Conservation (phyloP, 2,888 invertebrate species). For the Onchidella celtica region DNA sequence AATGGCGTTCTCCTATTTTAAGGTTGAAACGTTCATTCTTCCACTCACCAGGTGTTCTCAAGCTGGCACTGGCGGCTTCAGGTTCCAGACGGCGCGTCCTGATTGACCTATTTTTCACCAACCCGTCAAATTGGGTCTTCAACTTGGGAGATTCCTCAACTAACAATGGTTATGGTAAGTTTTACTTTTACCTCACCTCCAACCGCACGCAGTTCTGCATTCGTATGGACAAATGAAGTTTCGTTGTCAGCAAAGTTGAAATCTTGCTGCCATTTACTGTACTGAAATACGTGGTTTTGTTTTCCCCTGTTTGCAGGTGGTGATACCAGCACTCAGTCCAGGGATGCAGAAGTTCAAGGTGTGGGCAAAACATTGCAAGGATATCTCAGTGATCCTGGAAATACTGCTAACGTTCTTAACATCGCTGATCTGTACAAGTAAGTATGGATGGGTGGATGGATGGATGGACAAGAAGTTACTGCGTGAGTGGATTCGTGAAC, state of each 20-base stretch:
- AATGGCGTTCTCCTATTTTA: too few species aligned
- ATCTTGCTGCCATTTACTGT: not conserved
- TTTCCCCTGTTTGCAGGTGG: constrained; percentile 17
- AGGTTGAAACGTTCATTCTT: too few species aligned
- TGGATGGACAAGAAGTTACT: not conserved
- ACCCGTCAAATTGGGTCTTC: constrained; percentile 7
- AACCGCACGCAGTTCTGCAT: too few species aligned
- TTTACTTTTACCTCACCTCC: too few species aligned
- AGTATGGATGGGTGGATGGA: not conserved
- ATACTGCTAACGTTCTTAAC: not conserved
- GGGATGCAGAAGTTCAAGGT: constrained; percentile 17
- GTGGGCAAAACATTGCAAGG: not conserved
- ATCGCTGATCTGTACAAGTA: not conserved
- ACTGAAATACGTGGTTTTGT: too few species aligned
- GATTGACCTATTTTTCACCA: constrained; percentile 8
- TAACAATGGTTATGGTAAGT: constrained; percentile 14
- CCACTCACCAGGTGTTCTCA: not conserved
- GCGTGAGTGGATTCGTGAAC: too few species aligned
- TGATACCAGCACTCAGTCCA: not conserved
- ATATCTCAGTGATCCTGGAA: not conserved
- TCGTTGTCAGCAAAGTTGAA: not conserved
- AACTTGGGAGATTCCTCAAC: constrained; percentile 17
- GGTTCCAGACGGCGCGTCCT: not conserved
- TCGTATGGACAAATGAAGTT: not conserved
- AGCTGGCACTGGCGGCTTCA: not conserved